Evolutionary conservation across 2,797 vertebrate genomes (phyloP).

Genomic region (Decapterus maruadsi): DNA sequence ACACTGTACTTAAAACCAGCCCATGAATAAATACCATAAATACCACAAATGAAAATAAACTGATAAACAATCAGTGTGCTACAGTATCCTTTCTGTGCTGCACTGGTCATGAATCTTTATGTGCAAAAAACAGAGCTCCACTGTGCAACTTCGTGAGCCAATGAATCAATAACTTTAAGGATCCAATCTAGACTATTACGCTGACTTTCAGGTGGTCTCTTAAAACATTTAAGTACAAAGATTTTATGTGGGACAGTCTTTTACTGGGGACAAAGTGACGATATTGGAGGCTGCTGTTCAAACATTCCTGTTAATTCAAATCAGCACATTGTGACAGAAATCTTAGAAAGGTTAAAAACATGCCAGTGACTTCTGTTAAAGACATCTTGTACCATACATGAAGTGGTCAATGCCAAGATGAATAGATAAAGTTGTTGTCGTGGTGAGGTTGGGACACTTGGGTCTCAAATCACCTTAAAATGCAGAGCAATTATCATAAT

Average conservation of each 20-base stretch:
- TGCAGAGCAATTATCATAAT: neutral
- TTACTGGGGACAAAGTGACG: neutral
- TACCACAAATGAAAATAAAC: conserved; percentile 1
- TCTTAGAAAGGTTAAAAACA: conserved; percentile 20
- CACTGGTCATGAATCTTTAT: neutral
- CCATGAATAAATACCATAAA: neutral
- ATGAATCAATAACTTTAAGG: neutral
- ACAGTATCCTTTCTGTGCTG: neutral
- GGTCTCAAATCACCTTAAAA: conserved; percentile 9
- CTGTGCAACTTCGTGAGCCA: neutral
- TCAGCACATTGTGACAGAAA: neutral
- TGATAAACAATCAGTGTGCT: neutral
- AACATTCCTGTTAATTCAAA: neutral
- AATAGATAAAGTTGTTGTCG: neutral
- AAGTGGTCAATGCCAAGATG: neutral
- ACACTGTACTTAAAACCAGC: neutral
- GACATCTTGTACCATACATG: conserved; percentile 20
- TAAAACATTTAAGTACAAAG: neutral
- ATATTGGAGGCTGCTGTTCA: neutral
- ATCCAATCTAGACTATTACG: neutral
- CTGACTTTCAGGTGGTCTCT: neutral
- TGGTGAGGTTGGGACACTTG: neutral
- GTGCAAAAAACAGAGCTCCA: neutral
- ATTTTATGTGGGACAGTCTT: neutral
- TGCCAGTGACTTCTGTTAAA: conserved; percentile 38